Conservation (phyloP, 2,797 vertebrate species). For the Odontamblyopus rebecca region DNA sequence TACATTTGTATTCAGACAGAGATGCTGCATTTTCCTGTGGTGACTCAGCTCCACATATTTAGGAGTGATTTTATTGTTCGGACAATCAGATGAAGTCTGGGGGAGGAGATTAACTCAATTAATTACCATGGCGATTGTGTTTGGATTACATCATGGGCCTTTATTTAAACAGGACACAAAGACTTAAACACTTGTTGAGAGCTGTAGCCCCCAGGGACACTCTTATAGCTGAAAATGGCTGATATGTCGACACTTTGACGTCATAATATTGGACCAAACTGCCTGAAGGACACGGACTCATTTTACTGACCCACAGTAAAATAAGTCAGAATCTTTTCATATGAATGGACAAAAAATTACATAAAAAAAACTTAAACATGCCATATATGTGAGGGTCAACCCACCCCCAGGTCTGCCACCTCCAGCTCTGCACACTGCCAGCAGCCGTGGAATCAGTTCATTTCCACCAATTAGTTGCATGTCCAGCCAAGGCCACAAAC, state of each 20-base stretch:
- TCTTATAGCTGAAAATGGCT: slow-evolving; percentile 17
- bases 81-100: slow-evolving; percentile 27
- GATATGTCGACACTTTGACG: slow-evolving; percentile 5
- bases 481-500: too few species aligned
- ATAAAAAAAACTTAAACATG: not conserved
- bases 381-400: not conserved
- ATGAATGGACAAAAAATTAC: too few species aligned
- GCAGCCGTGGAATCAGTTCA: too few species aligned
- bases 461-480: too few species aligned
- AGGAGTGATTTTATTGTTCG: slow-evolving; percentile 13
- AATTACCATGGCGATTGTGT: slow-evolving; percentile 32
- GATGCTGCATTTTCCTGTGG: slow-evolving; percentile 6
- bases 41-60: slow-evolving; percentile 26
- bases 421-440: too few species aligned
- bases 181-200: slow-evolving; percentile 19
- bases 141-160: slow-evolving; percentile 16
- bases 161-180: slow-evolving; percentile 29
- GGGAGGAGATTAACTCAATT: slow-evolving; percentile 32
- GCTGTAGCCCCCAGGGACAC: not conserved
- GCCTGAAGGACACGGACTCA: slow-evolving; percentile 10
- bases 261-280: slow-evolving; percentile 6
- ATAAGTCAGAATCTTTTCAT: not conserved
- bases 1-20: slow-evolving; percentile 9
- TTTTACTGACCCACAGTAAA: not conserved
- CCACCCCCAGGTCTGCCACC: not conserved